These are phyloP conservation scores for Caenorhabditis japonica DNA, from an alignment of 2,888 invertebrate species.

Conservation along the genomic window DNA sequence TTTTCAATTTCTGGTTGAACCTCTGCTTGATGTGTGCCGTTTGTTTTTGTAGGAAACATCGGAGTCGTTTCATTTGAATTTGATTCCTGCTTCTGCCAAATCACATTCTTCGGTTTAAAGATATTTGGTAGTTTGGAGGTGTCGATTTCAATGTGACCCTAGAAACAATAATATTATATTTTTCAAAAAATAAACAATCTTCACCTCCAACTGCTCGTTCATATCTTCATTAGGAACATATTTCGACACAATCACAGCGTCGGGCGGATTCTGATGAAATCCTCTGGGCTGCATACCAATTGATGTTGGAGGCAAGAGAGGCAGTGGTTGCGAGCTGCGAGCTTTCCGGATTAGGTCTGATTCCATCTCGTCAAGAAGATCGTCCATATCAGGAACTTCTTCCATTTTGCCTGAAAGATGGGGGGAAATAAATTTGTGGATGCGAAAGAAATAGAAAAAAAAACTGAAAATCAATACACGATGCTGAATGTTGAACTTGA, in stretches of 20 bases:
- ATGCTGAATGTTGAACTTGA: too few species aligned
- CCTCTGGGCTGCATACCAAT: conserved; percentile 30
- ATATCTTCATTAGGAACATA: conserved; percentile 7
- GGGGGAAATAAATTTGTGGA: too few species aligned
- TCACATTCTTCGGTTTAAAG: conserved; percentile 20
- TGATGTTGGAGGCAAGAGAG: conserved; percentile 17
- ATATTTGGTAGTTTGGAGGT: conserved; percentile 24
- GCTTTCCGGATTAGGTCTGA: conserved; percentile 26
- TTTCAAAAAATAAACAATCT: background rate
- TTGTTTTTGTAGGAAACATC: background rate
- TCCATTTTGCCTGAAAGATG: conserved; percentile 52
- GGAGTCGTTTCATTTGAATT: background rate
- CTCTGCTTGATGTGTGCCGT: background rate
- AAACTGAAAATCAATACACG: too few species aligned
- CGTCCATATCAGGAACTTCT: conserved; percentile 61
- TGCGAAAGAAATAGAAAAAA: too few species aligned
- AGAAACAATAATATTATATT: background rate
- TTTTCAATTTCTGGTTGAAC: background rate
- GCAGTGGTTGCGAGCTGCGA: conserved; percentile 8
- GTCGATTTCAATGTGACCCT: conserved; percentile 36
- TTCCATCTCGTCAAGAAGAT: conserved; percentile 63
- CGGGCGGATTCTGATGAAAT: conserved; percentile 1
- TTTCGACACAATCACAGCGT: conserved; percentile 6
- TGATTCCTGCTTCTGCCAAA: background rate
- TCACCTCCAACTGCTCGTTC: conserved; percentile 29